Conservation (phyloP, 2,797 vertebrate species). For the Pitangus sulphuratus region DNA sequence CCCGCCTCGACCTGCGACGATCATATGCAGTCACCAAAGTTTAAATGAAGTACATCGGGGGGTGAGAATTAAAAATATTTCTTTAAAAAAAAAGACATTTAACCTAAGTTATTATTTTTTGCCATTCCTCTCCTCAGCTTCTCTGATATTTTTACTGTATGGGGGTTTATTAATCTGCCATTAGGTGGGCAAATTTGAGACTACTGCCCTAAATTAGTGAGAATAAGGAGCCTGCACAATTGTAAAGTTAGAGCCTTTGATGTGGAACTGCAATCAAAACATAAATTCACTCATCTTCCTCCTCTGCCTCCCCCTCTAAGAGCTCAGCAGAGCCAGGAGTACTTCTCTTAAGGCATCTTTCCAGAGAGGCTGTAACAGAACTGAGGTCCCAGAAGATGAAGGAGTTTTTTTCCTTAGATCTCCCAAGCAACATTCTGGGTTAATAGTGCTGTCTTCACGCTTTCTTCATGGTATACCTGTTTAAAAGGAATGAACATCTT, state of each 20-base stretch:
- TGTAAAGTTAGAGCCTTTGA: background rate
- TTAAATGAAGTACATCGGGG: background rate
- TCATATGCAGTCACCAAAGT: background rate
- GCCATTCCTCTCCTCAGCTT: background rate
- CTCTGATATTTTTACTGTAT: background rate
- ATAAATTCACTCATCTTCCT: background rate
- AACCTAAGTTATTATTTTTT: background rate
- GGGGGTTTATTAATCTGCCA: background rate
- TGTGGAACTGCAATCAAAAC: background rate
- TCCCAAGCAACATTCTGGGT: slow-evolving; percentile 13
- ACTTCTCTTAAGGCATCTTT: slow-evolving; percentile 23
- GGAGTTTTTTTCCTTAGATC: slow-evolving; percentile 25
- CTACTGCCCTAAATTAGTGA: background rate
- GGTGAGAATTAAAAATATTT: background rate
- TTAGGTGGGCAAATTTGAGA: background rate
- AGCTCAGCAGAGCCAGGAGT: background rate
- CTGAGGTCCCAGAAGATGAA: slow-evolving; percentile 6
- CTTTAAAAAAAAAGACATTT: background rate
- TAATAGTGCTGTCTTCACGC: slow-evolving; percentile 19
- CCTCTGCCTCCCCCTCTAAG: background rate
- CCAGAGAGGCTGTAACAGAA: slow-evolving; percentile 2
- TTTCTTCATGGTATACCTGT: slow-evolving; percentile 21
- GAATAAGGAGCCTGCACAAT: background rate
- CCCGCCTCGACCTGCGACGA: no score
- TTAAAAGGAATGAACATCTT: slow-evolving; percentile 44